phyloP scores from a whole-genome alignment of 2,113 vertebrate genomes.

The Anarhynchus alexandrinus region DNA sequence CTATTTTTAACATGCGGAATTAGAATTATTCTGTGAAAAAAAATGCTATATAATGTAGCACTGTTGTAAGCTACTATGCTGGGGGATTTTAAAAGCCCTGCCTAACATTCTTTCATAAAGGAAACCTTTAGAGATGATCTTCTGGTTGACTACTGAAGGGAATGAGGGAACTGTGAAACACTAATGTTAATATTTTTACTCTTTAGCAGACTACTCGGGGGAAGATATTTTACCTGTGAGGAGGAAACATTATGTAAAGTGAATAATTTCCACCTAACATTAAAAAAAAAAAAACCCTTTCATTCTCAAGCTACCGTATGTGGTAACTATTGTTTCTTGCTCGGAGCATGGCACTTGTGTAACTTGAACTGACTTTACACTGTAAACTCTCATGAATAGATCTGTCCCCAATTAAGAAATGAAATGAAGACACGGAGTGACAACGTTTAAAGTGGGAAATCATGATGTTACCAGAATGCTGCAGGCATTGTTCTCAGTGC shows the following conservation, averaged over 20 bases:
- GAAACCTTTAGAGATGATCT: conserved; percentile 31
- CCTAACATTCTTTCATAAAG: not conserved
- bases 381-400: conserved; percentile 34
- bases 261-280: conserved; percentile 26
- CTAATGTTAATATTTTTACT: conserved; percentile 43
- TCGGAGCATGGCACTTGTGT: not conserved
- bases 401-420: conserved; percentile 54
- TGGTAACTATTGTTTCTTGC: conserved; percentile 28
- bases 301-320: not conserved
- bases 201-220: conserved; percentile 26
- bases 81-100: not conserved
- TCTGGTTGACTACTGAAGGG: conserved; percentile 14
- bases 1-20: not conserved
- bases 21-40: not conserved
- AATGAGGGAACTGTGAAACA: not conserved
- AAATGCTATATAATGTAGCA: not conserved
- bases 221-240: conserved; percentile 42
- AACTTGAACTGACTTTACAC: conserved; percentile 40
- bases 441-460: conserved; percentile 52
- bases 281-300: not conserved
- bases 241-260: conserved; percentile 40
- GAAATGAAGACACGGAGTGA: conserved; percentile 45
- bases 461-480: conserved; percentile 26
- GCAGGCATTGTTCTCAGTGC: conserved; percentile 19
- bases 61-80: not conserved